Percentiles rank a stretch among this genome's conserved stretches.
These are phyloP conservation scores for Gnatocerus cornutus DNA, from an alignment of 2,888 invertebrate species.

Conservation along the genomic window DNA sequence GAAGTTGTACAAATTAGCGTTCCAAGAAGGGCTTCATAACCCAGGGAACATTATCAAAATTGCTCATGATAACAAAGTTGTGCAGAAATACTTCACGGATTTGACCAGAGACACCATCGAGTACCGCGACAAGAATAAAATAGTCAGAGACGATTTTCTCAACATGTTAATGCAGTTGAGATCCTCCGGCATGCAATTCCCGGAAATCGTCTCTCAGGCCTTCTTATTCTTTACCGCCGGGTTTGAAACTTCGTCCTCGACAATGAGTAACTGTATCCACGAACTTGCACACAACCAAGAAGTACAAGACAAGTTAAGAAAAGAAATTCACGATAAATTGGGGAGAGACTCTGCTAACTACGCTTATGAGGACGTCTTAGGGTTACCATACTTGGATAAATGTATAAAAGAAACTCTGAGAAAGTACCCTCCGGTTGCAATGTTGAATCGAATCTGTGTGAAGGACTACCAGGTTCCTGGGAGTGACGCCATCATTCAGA, in stretches of 20 bases:
- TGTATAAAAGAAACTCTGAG: slow-evolving; percentile 66
- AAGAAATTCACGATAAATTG: slow-evolving; percentile 66
- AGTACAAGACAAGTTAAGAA: slow-evolving; percentile 69
- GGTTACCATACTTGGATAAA: slow-evolving; percentile 71
- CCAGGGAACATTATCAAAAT: slow-evolving; percentile 46
- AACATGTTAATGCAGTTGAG: slow-evolving; percentile 72
- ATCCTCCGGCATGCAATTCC: slow-evolving; percentile 53
- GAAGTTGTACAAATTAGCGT: slow-evolving; percentile 29
- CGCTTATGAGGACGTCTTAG: slow-evolving; percentile 68
- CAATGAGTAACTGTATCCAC: slow-evolving; percentile 74
- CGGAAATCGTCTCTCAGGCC: slow-evolving; percentile 71
- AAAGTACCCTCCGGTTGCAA: slow-evolving; percentile 65
- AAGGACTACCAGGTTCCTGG: slow-evolving; percentile 59
- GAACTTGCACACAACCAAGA: slow-evolving; percentile 70
- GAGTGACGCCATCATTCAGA: slow-evolving; percentile 58
- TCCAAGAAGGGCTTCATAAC: slow-evolving; percentile 43
- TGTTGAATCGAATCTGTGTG: slow-evolving; percentile 59
- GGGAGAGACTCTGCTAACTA: slow-evolving; percentile 64
- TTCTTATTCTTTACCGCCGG: slow-evolving; percentile 76
- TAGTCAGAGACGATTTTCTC: slow-evolving; percentile 73
- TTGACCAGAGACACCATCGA: slow-evolving; percentile 69
- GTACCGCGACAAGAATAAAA: slow-evolving; percentile 69
- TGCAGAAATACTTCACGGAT: slow-evolving; percentile 41
- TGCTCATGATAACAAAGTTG: slow-evolving; percentile 18
- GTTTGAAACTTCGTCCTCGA: slow-evolving; percentile 76